A percentile compares a stretch with the other conserved stretches of the same genome.
Conservation (phyloP, 2,888 invertebrate species). For the Hoplodrina blanda region DNA sequence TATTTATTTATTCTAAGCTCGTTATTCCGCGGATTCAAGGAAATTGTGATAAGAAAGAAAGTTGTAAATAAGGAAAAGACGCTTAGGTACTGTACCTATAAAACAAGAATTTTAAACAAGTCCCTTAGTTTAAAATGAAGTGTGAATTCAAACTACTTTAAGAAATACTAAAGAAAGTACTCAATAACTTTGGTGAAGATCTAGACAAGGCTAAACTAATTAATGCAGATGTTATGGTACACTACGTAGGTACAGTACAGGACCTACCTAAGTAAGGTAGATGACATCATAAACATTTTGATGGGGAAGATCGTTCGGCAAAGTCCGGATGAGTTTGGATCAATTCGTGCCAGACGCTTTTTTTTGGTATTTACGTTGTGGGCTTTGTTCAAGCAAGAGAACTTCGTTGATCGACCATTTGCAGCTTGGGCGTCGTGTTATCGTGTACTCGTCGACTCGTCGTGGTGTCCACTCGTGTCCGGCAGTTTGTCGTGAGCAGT, state of each 20-base stretch:
- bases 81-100: not conserved
- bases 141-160: not conserved
- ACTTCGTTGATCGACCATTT: slow-evolving; percentile 39
- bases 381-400: slow-evolving; percentile 29
- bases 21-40: slow-evolving; percentile 1
- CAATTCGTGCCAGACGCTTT: slow-evolving; percentile 45
- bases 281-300: slow-evolving; percentile 43
- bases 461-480: too few relatives aligned
- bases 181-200: not conserved
- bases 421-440: slow-evolving; percentile 30
- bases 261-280: too few relatives aligned
- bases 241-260: not conserved
- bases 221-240: not conserved
- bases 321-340: slow-evolving; percentile 46
- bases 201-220: not conserved
- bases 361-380: slow-evolving; percentile 27
- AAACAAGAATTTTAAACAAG: not conserved
- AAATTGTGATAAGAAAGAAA: not conserved
- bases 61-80: not conserved
- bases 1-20: not conserved
- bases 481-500: slow-evolving; percentile 20
- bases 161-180: not conserved
- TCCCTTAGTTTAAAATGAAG: too few relatives aligned
- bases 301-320: slow-evolving; percentile 23
- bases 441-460: too few relatives aligned